These are phyloP conservation scores for Sterna hirundo DNA, from an alignment of 2,113 vertebrate species.

Conservation along the genomic window DNA sequence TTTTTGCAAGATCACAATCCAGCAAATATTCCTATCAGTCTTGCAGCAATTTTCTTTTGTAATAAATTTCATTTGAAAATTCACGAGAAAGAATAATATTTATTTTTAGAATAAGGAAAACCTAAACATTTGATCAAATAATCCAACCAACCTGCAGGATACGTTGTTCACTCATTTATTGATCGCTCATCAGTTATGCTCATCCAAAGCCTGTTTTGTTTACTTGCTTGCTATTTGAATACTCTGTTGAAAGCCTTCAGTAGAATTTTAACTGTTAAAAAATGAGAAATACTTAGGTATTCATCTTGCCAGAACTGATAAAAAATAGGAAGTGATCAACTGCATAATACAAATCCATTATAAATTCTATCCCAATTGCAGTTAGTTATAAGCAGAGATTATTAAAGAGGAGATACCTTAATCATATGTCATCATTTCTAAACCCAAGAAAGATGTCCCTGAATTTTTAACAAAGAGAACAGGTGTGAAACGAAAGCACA, in stretches of 20 bases:
- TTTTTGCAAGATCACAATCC: not conserved
- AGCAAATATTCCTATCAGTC: not conserved
- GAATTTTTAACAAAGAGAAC: not conserved
- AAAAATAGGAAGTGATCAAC: not conserved
- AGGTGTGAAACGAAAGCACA: not conserved
- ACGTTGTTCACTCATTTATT: not conserved
- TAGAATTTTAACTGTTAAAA: not conserved
- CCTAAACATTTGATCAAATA: not conserved
- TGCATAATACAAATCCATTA: not conserved
- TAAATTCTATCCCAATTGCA: not conserved
- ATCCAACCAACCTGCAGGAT: not conserved
- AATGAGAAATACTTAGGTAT: not conserved
- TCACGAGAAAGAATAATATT: not conserved
- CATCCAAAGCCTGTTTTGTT: not conserved
- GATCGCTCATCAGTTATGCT: not conserved
- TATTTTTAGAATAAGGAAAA: not conserved
- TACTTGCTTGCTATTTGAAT: not conserved
- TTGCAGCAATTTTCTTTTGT: not conserved
- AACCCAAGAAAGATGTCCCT: not conserved
- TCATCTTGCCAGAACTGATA: not conserved
- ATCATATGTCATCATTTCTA: not conserved
- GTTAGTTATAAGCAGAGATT: not conserved
- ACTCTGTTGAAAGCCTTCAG: not conserved
- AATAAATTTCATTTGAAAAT: not conserved
- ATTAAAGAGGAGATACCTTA: not conserved